Evolutionary conservation across 2,888 invertebrate species (phyloP), one percentile per base, ranked within the genome.

Genomic region (Eurois occulta): DNA sequence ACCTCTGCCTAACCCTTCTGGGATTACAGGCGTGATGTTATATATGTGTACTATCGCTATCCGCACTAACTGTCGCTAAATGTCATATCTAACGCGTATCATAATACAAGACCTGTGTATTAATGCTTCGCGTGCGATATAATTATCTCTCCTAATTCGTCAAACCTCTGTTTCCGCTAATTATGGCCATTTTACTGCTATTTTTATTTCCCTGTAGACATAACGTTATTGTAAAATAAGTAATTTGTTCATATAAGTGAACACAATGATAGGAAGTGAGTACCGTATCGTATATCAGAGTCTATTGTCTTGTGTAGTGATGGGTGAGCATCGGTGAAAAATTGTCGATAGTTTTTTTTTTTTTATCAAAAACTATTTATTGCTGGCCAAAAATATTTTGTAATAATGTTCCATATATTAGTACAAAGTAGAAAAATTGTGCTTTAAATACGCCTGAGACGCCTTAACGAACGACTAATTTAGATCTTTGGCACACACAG

Each of bases 191-290:
- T 43, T 3, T 21, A 35, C 64, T 5, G 38, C 67, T 38, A 46
- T 48, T 62, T 18, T 24, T 21, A 28, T 16, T 48, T 68, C 41
- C 68, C 41, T 66, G 38, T 16, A 38, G 35, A 70, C 7, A 48
- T 64, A 60, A 35, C 55, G 68, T 65, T 46, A 60, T 55, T 72
- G 21, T 85, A 66, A 62, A 77, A 46, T 65, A 80, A 84, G 60
- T 67, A 46, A 72, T 70, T 72, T 80, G 68, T 83, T 67, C 72
- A 43, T 65, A 70, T 66, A 76, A 64, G 68, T 62, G 58, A 6
- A 24, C 75, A 90, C 86, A 89, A 90, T 88, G 78, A 80, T 86
- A 87, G 89, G 90, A 90, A 90, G 84, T 79, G 73, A 43, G 62
- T 41, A 64, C 75, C 79, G 79, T 85, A 87, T 85, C 77, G 77